Base-by-base conservation (phyloP, 2,888 invertebrate genomes). In the Cataglyphis albicans region DNA sequence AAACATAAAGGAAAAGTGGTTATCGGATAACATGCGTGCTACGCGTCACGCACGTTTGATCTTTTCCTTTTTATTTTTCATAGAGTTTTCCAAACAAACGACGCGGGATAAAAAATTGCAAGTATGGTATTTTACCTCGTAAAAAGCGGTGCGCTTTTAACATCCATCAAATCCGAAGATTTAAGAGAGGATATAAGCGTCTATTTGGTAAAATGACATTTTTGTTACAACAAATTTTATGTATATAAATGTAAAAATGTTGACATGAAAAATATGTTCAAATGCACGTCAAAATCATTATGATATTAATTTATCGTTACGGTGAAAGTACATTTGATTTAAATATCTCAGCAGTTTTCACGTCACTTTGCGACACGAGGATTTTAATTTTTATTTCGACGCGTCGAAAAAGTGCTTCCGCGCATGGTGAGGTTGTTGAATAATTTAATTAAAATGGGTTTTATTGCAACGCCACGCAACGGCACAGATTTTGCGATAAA, bases 1-100 rank as follows among this genome's bases (percentile, higher is more conserved):
- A 52, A 84, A 89, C 84, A 38, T 21, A 18, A 80, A 67, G 82
- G 52, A 52, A 86, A 84, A 84, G 81, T 73, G 83, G 72, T 84
- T 61, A 74, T 86, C 63, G 83, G 72, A 89, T 89, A 84, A 84
- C 86, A 15, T 44, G 44, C 15, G 64, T 38, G 70, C 52, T 82
- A 72, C 61, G 65, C 85, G 68, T 86, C 44, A 70, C 63, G 52
- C 63, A 72, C 84, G 84, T 82, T 84, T 32, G 78, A n/a, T 52
- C 6, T 48, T 48, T n/a, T 15, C 12, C 87, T 87, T 84, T 84
- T 67, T 81, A 0, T 81, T 84, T 81, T 81, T 83, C 55, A 9
- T 25, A 21, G 32, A 5, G 7, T 12, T 9, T 52, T 21, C 9
- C 7, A 25, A 25, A 3, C 5, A n/a, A 9, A 1, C 15, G n/a